Evolutionary conservation across 2,113 vertebrate species (phyloP).

Genomic region (Microtus oregoni): DNA sequence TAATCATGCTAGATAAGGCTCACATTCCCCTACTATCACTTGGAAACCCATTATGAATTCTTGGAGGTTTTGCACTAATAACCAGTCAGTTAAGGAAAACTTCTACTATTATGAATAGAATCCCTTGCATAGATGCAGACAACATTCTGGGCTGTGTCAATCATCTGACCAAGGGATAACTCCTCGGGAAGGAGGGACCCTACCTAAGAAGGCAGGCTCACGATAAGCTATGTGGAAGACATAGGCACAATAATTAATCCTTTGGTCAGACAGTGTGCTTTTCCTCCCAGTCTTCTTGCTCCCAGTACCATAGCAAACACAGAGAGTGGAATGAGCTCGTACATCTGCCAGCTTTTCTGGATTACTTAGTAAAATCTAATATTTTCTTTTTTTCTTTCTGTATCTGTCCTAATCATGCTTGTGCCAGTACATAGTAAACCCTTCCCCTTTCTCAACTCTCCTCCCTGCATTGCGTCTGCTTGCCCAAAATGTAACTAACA

Average conservation of each 20-base stretch:
- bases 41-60: background rate
- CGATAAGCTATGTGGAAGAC: no score
- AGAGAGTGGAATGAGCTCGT: background rate
- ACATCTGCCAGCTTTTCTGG: background rate
- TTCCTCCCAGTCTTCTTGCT: background rate
- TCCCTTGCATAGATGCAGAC: background rate
- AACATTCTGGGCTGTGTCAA: background rate
- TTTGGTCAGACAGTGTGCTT: background rate
- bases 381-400: background rate
- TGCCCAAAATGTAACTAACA: background rate
- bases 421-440: no score
- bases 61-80: background rate
- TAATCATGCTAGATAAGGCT: background rate
- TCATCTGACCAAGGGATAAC: background rate
- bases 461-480: background rate
- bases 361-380: background rate
- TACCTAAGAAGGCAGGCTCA: background rate
- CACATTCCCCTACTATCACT: background rate
- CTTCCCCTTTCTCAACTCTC: background rate
- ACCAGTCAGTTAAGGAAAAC: background rate
- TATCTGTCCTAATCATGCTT: background rate
- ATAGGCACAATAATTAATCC: background rate
- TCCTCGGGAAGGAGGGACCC: background rate
- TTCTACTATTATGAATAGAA: no score
- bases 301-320: no score